These are phyloP conservation scores for Stictocephala bisonia DNA, from an alignment of 2,888 invertebrate genomes.

Conservation along the genomic window DNA sequence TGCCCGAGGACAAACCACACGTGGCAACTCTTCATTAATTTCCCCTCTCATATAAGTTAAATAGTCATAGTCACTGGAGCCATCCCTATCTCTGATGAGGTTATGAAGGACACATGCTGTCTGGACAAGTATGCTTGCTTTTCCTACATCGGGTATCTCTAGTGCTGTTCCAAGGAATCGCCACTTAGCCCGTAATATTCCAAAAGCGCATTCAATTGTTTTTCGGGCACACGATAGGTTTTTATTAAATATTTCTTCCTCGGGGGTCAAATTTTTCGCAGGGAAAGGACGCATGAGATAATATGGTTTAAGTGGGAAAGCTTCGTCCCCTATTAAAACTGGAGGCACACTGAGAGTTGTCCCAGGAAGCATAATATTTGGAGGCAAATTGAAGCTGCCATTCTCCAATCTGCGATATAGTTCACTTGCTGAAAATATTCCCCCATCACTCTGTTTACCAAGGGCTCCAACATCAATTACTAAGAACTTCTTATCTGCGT, in stretches of 20 bases:
- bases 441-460: slow-evolving; percentile 43
- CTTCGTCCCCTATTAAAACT: slow-evolving; percentile 22
- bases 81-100: slow-evolving; percentile 19
- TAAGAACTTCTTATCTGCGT: slow-evolving; percentile 41
- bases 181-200: slow-evolving; percentile 23
- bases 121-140: slow-evolving; percentile 3
- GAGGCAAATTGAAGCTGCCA: not conserved
- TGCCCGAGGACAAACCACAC: no score
- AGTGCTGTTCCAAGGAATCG: slow-evolving; percentile 18
- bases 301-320: slow-evolving; percentile 14
- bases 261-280: slow-evolving; percentile 6
- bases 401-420: slow-evolving; percentile 18
- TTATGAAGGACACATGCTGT: slow-evolving; percentile 25
- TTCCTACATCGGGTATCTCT: not conserved
- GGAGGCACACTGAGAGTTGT: slow-evolving; percentile 28
- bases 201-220: slow-evolving; percentile 28
- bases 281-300: slow-evolving; percentile 16
- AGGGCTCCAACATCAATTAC: slow-evolving; percentile 41
- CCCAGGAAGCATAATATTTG: slow-evolving; percentile 24
- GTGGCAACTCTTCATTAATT: slow-evolving; percentile 2
- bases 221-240: slow-evolving; percentile 20
- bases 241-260: not conserved
- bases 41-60: slow-evolving; percentile 15
- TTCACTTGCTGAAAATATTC: slow-evolving; percentile 17
- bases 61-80: slow-evolving; percentile 9